These are phyloP conservation scores for Sphenodon punctatus DNA, from an alignment of 2,797 vertebrate species.

Conservation along the genomic window DNA sequence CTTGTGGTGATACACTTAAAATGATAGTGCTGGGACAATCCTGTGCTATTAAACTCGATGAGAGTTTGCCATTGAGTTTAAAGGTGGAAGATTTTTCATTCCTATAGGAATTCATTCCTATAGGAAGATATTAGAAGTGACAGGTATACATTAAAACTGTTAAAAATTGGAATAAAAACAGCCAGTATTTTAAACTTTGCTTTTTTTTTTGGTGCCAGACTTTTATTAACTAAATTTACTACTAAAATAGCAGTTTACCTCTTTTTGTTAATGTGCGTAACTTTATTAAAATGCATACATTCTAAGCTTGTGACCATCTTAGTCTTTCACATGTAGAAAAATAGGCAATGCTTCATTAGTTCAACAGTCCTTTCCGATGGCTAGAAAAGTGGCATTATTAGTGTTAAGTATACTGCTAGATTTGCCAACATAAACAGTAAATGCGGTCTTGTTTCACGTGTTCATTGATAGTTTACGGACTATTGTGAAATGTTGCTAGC, in stretches of 20 bases:
- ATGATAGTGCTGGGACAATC: too few species aligned
- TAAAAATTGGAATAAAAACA: not conserved
- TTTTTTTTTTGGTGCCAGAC: not conserved
- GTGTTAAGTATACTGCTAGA: not conserved
- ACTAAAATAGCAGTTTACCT: not conserved
- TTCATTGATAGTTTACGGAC: not conserved
- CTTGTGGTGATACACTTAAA: too few species aligned
- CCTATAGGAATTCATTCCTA: too few species aligned
- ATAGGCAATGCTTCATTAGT: too few species aligned
- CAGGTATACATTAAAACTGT: not conserved
- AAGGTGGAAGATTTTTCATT: too few species aligned
- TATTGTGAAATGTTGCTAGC: not conserved
- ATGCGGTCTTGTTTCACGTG: not conserved
- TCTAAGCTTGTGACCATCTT: too few species aligned
- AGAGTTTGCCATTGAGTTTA: too few species aligned
- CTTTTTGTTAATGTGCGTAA: rapidly evolving
- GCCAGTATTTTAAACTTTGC: not conserved
- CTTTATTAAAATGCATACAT: not conserved
- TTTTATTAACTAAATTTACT: not conserved
- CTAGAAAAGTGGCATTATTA: too few species aligned
- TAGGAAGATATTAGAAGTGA: not conserved
- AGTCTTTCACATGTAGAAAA: too few species aligned
- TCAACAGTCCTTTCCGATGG: too few species aligned
- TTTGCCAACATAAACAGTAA: not conserved
- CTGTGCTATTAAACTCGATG: too few species aligned